Evolutionary conservation across 1,140 invertebrate genomes (phyloP).

Genomic region (Gerris buenoi): DNA sequence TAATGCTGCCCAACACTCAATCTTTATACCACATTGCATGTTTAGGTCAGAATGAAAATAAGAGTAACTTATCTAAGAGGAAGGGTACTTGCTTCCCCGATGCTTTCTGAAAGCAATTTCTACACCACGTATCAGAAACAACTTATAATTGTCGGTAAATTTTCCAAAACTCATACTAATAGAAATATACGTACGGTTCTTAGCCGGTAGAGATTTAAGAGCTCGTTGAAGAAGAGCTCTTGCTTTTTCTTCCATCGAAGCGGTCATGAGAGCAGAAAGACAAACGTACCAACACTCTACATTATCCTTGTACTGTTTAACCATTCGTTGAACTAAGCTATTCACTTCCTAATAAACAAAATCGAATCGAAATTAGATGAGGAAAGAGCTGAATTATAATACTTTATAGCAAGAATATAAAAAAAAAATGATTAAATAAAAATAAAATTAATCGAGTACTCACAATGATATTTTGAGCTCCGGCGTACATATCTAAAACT

Average conservation of each 20-base stretch:
- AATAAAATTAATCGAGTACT: constrained; percentile 1
- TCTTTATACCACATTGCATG: too few species aligned
- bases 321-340: constrained; percentile 49
- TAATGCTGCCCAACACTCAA: too few species aligned
- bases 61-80: too few species aligned
- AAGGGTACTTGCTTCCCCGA: too few species aligned
- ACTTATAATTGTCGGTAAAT: too few species aligned
- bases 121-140: too few species aligned
- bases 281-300: constrained; percentile 51
- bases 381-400: too few species aligned
- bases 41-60: too few species aligned
- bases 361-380: neutral
- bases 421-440: constrained; percentile 12
- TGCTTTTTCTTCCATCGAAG: constrained; percentile 52
- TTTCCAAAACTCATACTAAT: too few species aligned
- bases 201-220: constrained; percentile 47
- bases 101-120: neutral
- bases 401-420: neutral
- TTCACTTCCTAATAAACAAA: constrained; percentile 42
- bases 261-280: constrained; percentile 51
- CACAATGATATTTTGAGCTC: constrained; percentile 40
- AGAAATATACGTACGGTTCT: constrained; percentile 52
- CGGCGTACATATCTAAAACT: constrained; percentile 54
- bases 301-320: constrained; percentile 55
- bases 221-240: constrained; percentile 61